Base-by-base conservation (phyloP, 2,888 invertebrate genomes). In the Drosophila mimetica region DNA sequence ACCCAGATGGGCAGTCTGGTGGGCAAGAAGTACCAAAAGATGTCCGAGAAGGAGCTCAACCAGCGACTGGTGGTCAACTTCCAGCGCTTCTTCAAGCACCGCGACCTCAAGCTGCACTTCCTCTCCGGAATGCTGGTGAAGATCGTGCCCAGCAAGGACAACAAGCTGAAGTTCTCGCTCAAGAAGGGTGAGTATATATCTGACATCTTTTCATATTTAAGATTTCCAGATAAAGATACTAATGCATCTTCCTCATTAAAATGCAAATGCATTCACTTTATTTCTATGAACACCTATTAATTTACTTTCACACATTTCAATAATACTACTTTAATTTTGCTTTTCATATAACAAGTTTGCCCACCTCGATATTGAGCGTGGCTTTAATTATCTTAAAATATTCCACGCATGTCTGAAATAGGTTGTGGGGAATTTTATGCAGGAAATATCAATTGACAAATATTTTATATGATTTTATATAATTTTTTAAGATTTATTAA, bases 81-180 rank as follows among this genome's bases (percentile, higher is more conserved):
- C 41, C 92, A 93, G 74, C 91, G 89, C 46, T 91, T 94, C 74
- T 92, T 94, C 22, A 92, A 92, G 57, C 90, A 92, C 74, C 92
- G 93, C 18, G 89, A 93, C 34, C 90, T 94, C 44, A 92, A 92
- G 61, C 86, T 94, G 41, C 90, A 92, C 54, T 89, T 93, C 70
- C 84, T 93, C 65, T 93, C 93, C 0, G 93, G 93, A 11, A 92
- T 93, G 72, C 88, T 91, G 65, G 86, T 94, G 36, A 92, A 93
- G 76, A 89, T 94, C 47, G 89, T 92, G 37, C 93, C 93, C n/a
- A 93, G 91, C 77, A 92, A 90, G 59, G 93, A 93, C 75, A 93
- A 93, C 67, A 92, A 92, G 18, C 71, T 92, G 2, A 90, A 90
- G 76, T 89, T 94, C 47, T 93, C 93, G 71, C 85, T 94, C 2